Base-by-base conservation (phyloP, 2,113 vertebrate species). In the Dicentrarchus labrax region DNA sequence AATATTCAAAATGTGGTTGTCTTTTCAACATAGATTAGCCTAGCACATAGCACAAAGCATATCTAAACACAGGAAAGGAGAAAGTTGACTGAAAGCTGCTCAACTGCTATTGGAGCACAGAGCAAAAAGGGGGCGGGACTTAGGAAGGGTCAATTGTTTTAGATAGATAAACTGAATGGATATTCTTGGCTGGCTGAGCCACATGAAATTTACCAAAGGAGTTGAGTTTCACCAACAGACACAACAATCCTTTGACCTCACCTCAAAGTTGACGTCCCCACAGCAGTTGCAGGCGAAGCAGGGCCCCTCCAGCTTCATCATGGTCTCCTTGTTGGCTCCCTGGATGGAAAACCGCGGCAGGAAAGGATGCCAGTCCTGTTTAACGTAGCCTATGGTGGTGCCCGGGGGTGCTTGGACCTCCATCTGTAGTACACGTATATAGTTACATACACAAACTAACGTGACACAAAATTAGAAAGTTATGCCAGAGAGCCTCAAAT, bases 391-490 rank as follows among this genome's bases (percentile, higher is more conserved):
- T 8, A 98, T 84, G 30, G 96, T 97, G 86, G 95, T 97, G 36
- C 97, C 97, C 0, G 96, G 97, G 0, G 97, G 97, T 0, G 96
- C 94, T 90, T 98, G 97, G 6, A 98, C 95, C 91, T 98, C 97
- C 94, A 98, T 86, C 97, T 98, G 86, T 15, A 17, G 51, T 38
- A 5, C 48, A 76, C 19, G 57, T 19, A 11, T n/a, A 48, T 16
- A 41, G 3, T 75, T 21, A 81, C 7, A 74, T 39, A 62, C 5
- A 66, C 36, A 73, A 13, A 15, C 24, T 11, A 36, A 24, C 12
- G 1, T 21, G 16, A 3, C 17, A 85, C 22, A 64, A 19, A 66
- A 68, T 50, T 30, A 69, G 61, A 61, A 61, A 10, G 45, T 12
- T 15, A 64, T 60, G 4, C 22, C 47, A 39, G 3, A 36, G 6